Percentiles rank a stretch among this genome's conserved stretches.
Evolutionary conservation across 2,888 invertebrate species (phyloP).

Genomic region (Lasius fuliginosus): DNA sequence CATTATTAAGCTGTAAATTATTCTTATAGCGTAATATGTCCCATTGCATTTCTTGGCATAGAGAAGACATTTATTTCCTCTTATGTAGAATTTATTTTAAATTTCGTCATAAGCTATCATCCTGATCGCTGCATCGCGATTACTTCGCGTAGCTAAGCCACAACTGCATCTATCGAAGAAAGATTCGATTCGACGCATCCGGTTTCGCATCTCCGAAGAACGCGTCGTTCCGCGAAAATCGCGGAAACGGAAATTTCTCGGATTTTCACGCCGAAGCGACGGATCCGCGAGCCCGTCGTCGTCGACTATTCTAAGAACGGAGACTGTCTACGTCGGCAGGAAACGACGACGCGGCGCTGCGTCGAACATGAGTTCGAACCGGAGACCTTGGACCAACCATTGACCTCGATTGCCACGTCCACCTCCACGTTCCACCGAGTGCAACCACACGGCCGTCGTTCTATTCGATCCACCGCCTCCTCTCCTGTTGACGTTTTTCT

Average conservation of each 20-base stretch:
- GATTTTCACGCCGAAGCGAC: conserved; percentile 37
- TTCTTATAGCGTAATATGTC: not conserved
- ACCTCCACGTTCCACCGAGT: conserved; percentile 74
- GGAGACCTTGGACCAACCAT: conserved; percentile 86
- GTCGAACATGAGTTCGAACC: conserved; percentile 84
- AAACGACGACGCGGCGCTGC: conserved; percentile 72
- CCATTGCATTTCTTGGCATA: not conserved
- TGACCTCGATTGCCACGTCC: conserved; percentile 85
- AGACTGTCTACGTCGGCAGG: conserved; percentile 78
- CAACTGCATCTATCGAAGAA: not conserved
- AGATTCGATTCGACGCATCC: not conserved
- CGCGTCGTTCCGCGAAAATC: not conserved
- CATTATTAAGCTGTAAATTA: not conserved
- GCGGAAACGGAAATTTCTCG: conserved; percentile 36
- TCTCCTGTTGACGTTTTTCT: conserved; percentile 57
- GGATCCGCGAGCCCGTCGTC: conserved; percentile 47
- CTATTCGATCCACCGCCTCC: conserved; percentile 35
- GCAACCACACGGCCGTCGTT: conserved; percentile 80
- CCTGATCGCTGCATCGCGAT: not conserved
- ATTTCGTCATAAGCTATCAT: conserved; percentile 1
- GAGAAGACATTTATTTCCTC: not conserved
- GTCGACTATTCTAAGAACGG: conserved; percentile 82
- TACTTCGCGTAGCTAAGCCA: not conserved
- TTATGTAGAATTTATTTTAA: conserved; percentile 5
- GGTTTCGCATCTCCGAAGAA: not conserved